These are phyloP conservation scores for Drymodes brunneopygia DNA, from an alignment of 2,113 vertebrate species.

Conservation along the genomic window DNA sequence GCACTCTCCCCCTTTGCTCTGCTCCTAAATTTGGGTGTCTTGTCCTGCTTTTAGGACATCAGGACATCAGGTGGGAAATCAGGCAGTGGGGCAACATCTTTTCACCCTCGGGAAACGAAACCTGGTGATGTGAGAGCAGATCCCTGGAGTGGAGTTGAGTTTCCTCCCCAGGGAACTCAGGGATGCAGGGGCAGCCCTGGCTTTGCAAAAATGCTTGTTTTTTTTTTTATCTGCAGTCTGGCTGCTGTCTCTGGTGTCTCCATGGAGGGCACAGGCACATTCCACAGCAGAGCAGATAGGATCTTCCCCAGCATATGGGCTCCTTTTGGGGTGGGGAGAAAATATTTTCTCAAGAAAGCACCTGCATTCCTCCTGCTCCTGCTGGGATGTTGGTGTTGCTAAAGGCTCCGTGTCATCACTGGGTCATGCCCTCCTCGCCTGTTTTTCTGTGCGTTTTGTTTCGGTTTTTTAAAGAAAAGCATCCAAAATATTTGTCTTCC, in stretches of 20 bases:
- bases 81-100: neutral
- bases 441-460: neutral
- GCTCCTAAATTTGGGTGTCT: neutral
- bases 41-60: neutral
- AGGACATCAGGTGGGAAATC: neutral
- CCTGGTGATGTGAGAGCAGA: fast-evolving
- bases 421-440: neutral
- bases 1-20: neutral
- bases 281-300: neutral
- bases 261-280: neutral
- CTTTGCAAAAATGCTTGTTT: fast-evolving
- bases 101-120: neutral
- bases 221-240: neutral
- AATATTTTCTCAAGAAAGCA: neutral
- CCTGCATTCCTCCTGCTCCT: neutral
- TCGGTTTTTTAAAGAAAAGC: neutral
- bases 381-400: neutral
- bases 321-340: neutral
- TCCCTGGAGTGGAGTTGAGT: fast-evolving
- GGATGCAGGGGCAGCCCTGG: neutral
- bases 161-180: neutral
- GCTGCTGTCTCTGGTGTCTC: neutral
- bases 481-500: neutral
- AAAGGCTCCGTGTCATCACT: neutral
- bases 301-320: neutral